Evolutionary conservation across 2,797 vertebrate genomes (phyloP), one percentile per base, ranked within the genome.

Genomic region (Nyctibius grandis): DNA sequence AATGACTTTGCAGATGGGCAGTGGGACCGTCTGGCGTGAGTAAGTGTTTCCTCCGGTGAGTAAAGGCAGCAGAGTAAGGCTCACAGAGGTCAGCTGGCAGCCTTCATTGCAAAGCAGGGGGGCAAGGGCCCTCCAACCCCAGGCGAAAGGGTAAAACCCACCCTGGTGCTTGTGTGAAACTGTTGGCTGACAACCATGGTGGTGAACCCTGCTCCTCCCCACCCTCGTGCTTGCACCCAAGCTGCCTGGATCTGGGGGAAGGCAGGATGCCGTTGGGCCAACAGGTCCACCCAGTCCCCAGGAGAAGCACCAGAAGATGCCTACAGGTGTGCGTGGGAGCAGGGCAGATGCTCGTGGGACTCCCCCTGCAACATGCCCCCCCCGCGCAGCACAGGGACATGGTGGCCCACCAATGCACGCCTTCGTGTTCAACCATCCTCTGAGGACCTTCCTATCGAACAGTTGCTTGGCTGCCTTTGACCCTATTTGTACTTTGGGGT

Each of bases 51-150:
- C 18, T 9, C 6, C 2, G 8, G 60, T 40, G 60, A 61, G 38
- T 31, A 63, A 42, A n/a, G 19, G 34, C 33, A 23, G 34, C 34
- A 74, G 51, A 48, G 8, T 45, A 65, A 38, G 54, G 33, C 79
- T 81, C 47, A 23, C 18, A 10, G 33, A 60, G 19, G 34, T 50
- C 69, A 64, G 4, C 26, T 6, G 3, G 26, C 34, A 74, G 36
- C 36, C 40, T 60, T 47, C 4, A 1, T 9, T 40, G 57, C 29
- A 33, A 53, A 88, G 48, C 33, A 25, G 38, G 3, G 48, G 12
- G 9, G 6, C 34, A 81, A 12, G 0, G 0, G 17, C 38, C 38
- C 61, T 86, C 50, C 26, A 50, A 42, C 9, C 28, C 34, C 73
- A 65, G 29, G 18, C 0, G 1, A 47, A 75, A 69, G 57, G 22